These are phyloP conservation scores for Drosophila jambulina DNA, from an alignment of 1,140 invertebrate species.

Conservation along the genomic window DNA sequence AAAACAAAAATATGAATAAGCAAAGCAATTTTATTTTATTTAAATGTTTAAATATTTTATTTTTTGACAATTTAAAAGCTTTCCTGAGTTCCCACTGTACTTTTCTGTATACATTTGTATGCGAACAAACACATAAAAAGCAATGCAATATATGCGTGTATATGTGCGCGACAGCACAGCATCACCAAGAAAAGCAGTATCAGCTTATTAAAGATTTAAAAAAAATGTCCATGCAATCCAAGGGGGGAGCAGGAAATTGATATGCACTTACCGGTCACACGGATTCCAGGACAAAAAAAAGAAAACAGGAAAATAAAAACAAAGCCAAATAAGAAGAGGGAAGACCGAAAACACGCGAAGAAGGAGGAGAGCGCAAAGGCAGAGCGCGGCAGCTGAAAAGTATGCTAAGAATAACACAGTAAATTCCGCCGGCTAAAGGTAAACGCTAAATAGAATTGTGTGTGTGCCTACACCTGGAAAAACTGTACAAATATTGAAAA, in stretches of 20 bases:
- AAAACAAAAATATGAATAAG: too few species aligned
- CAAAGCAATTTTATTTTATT: background rate
- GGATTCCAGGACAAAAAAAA: slow-evolving; percentile 7
- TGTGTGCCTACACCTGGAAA: background rate
- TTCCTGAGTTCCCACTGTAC: background rate
- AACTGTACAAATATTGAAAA: background rate
- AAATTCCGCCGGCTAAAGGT: slow-evolving; percentile 25
- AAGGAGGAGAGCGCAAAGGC: background rate
- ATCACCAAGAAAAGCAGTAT: slow-evolving; percentile 21
- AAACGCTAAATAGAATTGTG: slow-evolving; percentile 36
- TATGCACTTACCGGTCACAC: slow-evolving; percentile 77
- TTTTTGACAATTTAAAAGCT: background rate
- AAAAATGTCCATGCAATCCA: slow-evolving; percentile 47
- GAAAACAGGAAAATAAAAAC: slow-evolving; percentile 6
- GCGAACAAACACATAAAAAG: slow-evolving; percentile 56
- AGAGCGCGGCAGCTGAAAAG: slow-evolving; percentile 20
- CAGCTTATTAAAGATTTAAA: slow-evolving; percentile 79
- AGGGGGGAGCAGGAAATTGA: slow-evolving; percentile 68
- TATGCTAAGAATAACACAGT: slow-evolving; percentile 66
- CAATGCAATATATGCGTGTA: slow-evolving; percentile 55
- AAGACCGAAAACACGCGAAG: background rate
- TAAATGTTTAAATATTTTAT: background rate
- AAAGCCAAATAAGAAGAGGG: background rate
- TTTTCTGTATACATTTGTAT: slow-evolving; percentile 18
- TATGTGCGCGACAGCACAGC: slow-evolving; percentile 16